A percentile compares a stretch with the other conserved stretches of the same genome.
These are phyloP conservation scores for Myotis yumanensis DNA, from an alignment of 2,113 vertebrate genomes.

Conservation along the genomic window DNA sequence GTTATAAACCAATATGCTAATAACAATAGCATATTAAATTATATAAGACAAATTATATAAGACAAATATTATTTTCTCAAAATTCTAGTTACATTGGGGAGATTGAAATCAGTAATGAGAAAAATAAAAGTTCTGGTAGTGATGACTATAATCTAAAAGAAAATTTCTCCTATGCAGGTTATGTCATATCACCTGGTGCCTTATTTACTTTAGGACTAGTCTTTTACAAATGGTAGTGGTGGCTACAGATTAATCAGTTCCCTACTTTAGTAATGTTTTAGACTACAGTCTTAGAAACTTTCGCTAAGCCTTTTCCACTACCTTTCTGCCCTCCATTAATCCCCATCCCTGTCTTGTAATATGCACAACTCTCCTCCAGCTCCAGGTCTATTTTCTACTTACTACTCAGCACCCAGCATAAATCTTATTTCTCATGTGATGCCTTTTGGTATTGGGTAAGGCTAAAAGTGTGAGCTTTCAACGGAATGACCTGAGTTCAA, in stretches of 20 bases:
- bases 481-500: background rate
- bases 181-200: background rate
- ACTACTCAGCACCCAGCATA: fast-evolving
- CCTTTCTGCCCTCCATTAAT: too few relatives aligned
- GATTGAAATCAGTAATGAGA: background rate
- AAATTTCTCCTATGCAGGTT: background rate
- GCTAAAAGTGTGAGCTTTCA: background rate
- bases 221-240: background rate
- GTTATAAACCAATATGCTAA: background rate
- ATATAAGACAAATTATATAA: background rate
- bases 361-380: background rate
- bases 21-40: background rate
- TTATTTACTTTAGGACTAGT: background rate
- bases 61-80: background rate
- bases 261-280: too few relatives aligned
- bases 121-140: background rate
- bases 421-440: too few relatives aligned
- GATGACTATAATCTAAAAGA: background rate
- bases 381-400: background rate
- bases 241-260: background rate
- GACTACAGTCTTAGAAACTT: too few relatives aligned
- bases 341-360: fast-evolving
- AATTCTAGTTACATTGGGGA: background rate
- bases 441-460: fast-evolving
- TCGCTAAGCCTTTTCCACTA: fast-evolving